These are phyloP conservation scores for Macaca fascicularis DNA, from an alignment of 2,113 vertebrate species.

Conservation along the genomic window DNA sequence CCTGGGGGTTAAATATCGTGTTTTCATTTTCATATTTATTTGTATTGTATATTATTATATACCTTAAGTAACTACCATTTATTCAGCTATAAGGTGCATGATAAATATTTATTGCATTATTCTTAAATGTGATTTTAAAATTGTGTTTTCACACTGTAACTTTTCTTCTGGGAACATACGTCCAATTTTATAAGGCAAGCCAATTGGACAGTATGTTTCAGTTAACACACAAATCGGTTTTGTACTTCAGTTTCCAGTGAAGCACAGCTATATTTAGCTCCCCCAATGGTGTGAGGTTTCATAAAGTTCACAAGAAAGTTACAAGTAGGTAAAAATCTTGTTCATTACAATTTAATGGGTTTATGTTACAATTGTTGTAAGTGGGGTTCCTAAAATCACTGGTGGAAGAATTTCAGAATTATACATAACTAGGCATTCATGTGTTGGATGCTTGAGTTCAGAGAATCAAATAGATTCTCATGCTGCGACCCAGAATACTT, in stretches of 20 bases:
- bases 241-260: background rate
- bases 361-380: background rate
- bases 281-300: background rate
- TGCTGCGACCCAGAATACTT: background rate
- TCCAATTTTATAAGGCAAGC: slow-evolving; percentile 20
- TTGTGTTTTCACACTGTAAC: background rate
- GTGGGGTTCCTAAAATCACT: background rate
- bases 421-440: background rate
- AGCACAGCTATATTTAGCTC: background rate
- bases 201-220: background rate
- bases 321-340: background rate
- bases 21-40: slow-evolving; percentile 49
- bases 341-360: background rate
- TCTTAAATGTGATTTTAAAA: slow-evolving; percentile 56
- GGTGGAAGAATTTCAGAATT: background rate
- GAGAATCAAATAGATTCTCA: slow-evolving; percentile 12
- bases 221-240: background rate
- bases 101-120: background rate
- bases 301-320: background rate
- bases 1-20: slow-evolving; percentile 3
- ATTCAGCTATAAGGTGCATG: background rate
- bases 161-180: slow-evolving; percentile 6
- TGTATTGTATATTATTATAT: background rate
- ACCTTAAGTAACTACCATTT: background rate
- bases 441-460: slow-evolving; percentile 21